phyloP scores from a whole-genome alignment of 2,888 invertebrate genomes.

The Dicycla oo region DNA sequence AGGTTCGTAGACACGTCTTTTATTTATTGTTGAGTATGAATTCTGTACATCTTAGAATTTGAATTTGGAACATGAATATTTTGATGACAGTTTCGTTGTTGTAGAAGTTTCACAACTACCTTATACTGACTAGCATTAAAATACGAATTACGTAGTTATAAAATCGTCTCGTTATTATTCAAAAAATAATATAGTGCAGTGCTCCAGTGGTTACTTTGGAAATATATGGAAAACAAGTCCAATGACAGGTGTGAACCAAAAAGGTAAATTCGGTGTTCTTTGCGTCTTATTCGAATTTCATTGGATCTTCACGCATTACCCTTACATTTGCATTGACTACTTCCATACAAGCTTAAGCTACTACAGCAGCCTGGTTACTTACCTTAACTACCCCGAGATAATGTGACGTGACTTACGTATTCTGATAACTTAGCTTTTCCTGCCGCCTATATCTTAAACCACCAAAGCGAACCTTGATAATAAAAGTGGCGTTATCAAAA shows the following conservation, averaged over 20 bases:
- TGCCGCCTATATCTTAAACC: neutral
- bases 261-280: conserved; percentile 20
- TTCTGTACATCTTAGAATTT: conserved; percentile 8
- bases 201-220: neutral
- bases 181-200: neutral
- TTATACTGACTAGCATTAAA: neutral
- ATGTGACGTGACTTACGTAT: neutral
- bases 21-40: neutral
- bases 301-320: too few relatives aligned
- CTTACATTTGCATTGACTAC: neutral
- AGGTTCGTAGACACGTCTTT: neutral
- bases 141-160: neutral
- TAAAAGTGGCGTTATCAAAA: too few relatives aligned
- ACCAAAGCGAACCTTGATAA: too few relatives aligned
- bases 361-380: neutral
- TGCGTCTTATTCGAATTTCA: too few relatives aligned
- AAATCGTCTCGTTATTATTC: neutral
- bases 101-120: conserved; percentile 30
- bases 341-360: neutral
- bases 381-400: neutral
- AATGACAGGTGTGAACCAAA: conserved; percentile 1
- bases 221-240: neutral
- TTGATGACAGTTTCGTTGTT: neutral
- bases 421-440: neutral
- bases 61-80: conserved; percentile 37